Evolutionary conservation across 2,113 vertebrate species (phyloP).

Genomic region (Cheirogaleus medius): DNA sequence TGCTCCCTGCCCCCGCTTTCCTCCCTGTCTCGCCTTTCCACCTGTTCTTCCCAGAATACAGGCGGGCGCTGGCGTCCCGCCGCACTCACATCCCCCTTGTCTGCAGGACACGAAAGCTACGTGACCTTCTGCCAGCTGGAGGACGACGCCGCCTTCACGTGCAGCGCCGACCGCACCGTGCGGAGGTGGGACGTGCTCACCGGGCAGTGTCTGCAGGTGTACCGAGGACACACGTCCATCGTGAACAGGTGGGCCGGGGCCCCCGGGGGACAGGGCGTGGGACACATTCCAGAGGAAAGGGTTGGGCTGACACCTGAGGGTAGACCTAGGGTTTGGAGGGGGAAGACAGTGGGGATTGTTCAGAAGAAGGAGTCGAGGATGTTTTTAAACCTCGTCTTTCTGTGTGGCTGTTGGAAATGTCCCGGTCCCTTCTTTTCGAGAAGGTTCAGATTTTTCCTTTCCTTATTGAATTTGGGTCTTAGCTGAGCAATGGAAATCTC

Average conservation of each 20-base stretch:
- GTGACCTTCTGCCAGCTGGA: slow-evolving; percentile 90
- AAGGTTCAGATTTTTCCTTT: not conserved
- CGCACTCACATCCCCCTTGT: not conserved
- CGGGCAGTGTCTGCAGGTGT: slow-evolving; percentile 86
- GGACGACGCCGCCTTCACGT: slow-evolving; percentile 87
- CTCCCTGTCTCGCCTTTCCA: not conserved
- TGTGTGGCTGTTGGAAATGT: not conserved
- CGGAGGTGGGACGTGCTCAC: slow-evolving; percentile 87
- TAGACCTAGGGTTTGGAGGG: not conserved
- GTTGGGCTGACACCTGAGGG: slow-evolving; percentile 68
- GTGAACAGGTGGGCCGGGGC: slow-evolving; percentile 85
- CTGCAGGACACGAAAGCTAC: slow-evolving; percentile 87
- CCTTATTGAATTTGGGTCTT: not conserved
- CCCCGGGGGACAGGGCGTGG: not conserved
- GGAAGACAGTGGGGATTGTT: not conserved
- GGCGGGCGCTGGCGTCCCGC: fast-evolving
- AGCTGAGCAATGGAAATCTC: slow-evolving; percentile 13
- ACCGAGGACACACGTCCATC: slow-evolving; percentile 88
- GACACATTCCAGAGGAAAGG: slow-evolving; percentile 70
- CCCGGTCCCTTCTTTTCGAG: not conserved
- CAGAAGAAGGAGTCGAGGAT: not conserved
- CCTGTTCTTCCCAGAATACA: not conserved
- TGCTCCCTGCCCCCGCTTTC: not conserved
- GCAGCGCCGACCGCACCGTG: slow-evolving; percentile 87
- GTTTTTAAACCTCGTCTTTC: not conserved